Percentiles rank a stretch among this genome's conserved stretches.
These are phyloP conservation scores for Oreotrochilus melanogaster DNA, from an alignment of 2,113 vertebrate genomes.

Conservation along the genomic window DNA sequence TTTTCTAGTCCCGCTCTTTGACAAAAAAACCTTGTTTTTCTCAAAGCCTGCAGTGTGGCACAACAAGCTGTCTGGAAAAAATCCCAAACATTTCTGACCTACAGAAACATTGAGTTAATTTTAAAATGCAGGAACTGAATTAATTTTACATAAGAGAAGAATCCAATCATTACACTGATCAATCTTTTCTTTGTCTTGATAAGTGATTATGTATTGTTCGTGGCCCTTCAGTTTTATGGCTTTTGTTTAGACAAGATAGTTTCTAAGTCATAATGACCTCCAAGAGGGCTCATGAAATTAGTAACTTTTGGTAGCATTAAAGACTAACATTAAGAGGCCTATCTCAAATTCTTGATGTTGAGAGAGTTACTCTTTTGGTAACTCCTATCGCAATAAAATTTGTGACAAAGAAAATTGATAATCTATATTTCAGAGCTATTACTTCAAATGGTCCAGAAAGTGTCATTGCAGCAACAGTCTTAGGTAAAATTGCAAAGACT, in stretches of 20 bases:
- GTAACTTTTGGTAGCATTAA: background rate
- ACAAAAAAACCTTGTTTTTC: background rate
- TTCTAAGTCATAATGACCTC: background rate
- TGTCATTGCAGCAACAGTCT: background rate
- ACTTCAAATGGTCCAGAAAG: background rate
- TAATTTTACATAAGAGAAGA: background rate
- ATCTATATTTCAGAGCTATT: background rate
- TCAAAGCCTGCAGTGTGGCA: background rate
- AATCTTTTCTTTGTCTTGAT: background rate
- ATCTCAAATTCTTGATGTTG: background rate
- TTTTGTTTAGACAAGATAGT: background rate
- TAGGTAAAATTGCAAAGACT: background rate
- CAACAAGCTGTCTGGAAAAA: background rate
- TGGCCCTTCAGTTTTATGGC: background rate
- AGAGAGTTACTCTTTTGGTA: background rate
- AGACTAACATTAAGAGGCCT: background rate
- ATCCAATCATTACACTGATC: background rate
- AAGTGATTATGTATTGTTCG: background rate
- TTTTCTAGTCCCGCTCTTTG: background rate
- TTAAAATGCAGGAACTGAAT: background rate
- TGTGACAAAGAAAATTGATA: background rate
- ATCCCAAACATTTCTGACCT: background rate
- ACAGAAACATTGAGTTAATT: background rate
- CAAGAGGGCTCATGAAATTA: background rate
- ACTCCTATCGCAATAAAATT: background rate